Base-by-base conservation (phyloP, 1,140 invertebrate species). In the Orius insidiosus region DNA sequence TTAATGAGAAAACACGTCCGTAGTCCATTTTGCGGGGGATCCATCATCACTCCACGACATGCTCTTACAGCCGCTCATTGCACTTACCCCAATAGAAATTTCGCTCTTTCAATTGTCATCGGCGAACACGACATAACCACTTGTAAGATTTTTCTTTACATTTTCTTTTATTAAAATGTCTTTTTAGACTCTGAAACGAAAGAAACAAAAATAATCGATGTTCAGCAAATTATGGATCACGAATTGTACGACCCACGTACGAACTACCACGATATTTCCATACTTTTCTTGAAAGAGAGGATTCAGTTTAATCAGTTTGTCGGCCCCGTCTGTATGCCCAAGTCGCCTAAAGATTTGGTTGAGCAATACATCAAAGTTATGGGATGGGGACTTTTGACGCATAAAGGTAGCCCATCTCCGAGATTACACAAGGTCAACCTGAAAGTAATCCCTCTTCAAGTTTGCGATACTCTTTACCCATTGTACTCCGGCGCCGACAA, bases 1-100 rank as follows among this genome's bases (percentile, higher is more conserved):
- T 61, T 89, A 33, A 75, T 73, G 2, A 82, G 85, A 59, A 73
- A 81, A 55, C 80, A 80, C 54, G 71, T 78, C 50, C 84, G 85
- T 63, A 85, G 86, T 56, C 45, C 47, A 15, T 55, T 54, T n/a
- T 56, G 55, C 41, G 55, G 55, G 1, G 55, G 46, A 10, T 31
- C 50, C 16, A 52, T 56, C n/a, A 50, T 55, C 13, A 48, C 51
- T 24, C 11, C 8, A 6, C 14, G 14, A 4, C 53, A 53, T 33
- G 46, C 54, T 14, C 40, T 57, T 3, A 53, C 55, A 19, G 52
- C 55, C 19, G 46, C 41, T 14, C 53, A 55, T 19, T 55, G 55
- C 40, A 34, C 49, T 14, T 10, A 33, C 5, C 33, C 24, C n/a
- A 41, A 44, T 18, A 35, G 36, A 0, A 0, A 53, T 0, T 11